A percentile compares a stretch with the other conserved stretches of the same genome.
Conservation (phyloP, 2,797 vertebrate species). For the Enteromius mattozi region DNA sequence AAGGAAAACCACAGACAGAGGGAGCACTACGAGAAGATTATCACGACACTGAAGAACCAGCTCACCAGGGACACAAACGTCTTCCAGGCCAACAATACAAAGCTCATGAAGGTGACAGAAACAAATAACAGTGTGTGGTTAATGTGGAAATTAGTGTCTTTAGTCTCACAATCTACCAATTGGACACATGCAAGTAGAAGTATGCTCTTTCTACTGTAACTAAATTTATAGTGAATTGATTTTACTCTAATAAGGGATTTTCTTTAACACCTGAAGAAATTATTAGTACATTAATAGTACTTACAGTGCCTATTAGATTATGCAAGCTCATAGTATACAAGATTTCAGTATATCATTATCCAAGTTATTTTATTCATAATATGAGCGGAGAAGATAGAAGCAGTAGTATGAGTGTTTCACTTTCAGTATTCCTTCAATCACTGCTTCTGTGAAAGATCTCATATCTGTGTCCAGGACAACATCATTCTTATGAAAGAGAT, state of each 20-base stretch:
- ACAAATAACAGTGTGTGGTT: background rate
- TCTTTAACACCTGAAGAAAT: too few species aligned
- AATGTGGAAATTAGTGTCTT: background rate
- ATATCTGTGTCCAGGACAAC: conserved; percentile 82
- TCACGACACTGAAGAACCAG: conserved; percentile 82
- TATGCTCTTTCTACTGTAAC: background rate
- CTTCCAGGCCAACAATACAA: conserved; percentile 79
- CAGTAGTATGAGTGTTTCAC: background rate
- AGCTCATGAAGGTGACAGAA: conserved; percentile 83
- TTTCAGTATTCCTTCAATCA: background rate
- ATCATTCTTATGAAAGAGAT: conserved; percentile 86
- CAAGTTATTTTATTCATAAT: background rate
- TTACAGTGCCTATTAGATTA: too few species aligned
- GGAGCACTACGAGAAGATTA: conserved; percentile 83
- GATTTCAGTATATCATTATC: background rate
- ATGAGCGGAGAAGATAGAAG: background rate
- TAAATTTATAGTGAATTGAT: too few species aligned
- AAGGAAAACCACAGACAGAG: conserved; percentile 77
- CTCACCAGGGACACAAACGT: conserved; percentile 79
- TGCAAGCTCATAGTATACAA: background rate
- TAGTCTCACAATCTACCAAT: background rate
- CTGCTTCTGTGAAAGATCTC: background rate
- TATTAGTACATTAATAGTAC: too few species aligned
- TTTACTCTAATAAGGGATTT: background rate
- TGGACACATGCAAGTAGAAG: background rate